Base-by-base conservation (phyloP, 2,888 invertebrate species). In the Iselma pallidipennis region DNA sequence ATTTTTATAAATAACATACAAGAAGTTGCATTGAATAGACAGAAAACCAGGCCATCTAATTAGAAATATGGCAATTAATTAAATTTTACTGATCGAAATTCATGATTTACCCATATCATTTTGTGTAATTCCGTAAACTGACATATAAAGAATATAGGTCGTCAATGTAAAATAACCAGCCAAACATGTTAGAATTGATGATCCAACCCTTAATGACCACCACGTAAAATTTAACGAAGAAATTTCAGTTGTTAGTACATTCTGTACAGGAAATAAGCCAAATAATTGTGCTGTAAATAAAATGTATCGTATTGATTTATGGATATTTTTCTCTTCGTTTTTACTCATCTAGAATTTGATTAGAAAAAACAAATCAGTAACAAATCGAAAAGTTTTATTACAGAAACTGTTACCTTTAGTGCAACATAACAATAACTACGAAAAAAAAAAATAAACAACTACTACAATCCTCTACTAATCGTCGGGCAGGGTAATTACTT, bases 281-380 rank as follows among this genome's bases (percentile, higher is more conserved):
- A 63, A 63, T n/a, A 63, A n/a, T 33, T 63, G 62, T 5, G 59
- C 62, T 16, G 55, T 55, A 7, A 63, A 29, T n/a, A 63, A 26
- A 33, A 63, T 10, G 45, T 45, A 51, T 48, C 55, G 25, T 12
- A 63, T 21, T 10, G 62, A 63, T 31, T 55, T 63, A 19, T 63
- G 62, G 2, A 45, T 10, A 21, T 45, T 45, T 9, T 45, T 19
- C 21, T 19, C 21, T 31, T n/a, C 3, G 12, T 12, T 12, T 31
- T 10, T 12, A 7, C 7, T 4, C 31, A 31, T 31, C 31, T 4
- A 29, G n/a, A n/a, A n/a, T n/a, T n/a, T n/a, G n/a, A n/a, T n/a
- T n/a, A n/a, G n/a, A n/a, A n/a, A n/a, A n/a, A n/a, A n/a, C n/a
- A n/a, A n/a, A n/a, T n/a, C n/a, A n/a, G n/a, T n/a, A n/a, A n/a